Evolutionary conservation across 2,888 invertebrate genomes (phyloP), one percentile per base, ranked within the genome.

Genomic region (Drosophila ezoana): DNA sequence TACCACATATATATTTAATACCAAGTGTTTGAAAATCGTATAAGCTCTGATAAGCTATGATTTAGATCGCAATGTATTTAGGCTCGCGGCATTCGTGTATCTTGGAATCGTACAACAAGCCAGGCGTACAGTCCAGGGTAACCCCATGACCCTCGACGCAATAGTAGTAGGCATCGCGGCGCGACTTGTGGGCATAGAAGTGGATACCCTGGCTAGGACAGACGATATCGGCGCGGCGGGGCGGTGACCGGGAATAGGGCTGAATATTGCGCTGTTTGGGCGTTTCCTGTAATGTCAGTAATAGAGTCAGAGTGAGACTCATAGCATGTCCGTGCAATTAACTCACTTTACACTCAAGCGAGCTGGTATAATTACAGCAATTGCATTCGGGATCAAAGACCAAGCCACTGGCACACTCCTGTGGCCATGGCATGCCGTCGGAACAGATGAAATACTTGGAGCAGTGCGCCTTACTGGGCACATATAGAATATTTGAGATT

Each of bases 121-220:
- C 92, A 3, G 91, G 91, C 2, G 91, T 89, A 41, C 91, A 91
- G 16, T 91, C 90, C 48, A 92, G 61, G 3, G 89, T 72, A 3
- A 92, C 73, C 28, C 92, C 92, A 14, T 75, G 77, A 1, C 91
- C 92, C 33, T 90, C 74, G n/a, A 90, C 53, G 41, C 92, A 92
- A 62, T 89, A 90, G 62, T 89, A 89, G 40, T 92, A 91, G 18
- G 90, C 79, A 37, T 82, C 79, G 16, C 32, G 49, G 10, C 84
- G 79, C 1, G 64, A 59, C 20, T 69, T 74, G 66, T 91, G 89
- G 0, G 89, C 68, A 58, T 72, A 83, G 48, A 90, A 91, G 33
- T 87, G 70, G 3, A 79, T 52, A 6, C 92, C 92, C 8, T 51
- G 40, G 2, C 14, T 35, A 1, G 92, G 92, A 47, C 92, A 91